phyloP scores from a whole-genome alignment of 2,113 vertebrate genomes.

The Aldabrachelys gigantea region DNA sequence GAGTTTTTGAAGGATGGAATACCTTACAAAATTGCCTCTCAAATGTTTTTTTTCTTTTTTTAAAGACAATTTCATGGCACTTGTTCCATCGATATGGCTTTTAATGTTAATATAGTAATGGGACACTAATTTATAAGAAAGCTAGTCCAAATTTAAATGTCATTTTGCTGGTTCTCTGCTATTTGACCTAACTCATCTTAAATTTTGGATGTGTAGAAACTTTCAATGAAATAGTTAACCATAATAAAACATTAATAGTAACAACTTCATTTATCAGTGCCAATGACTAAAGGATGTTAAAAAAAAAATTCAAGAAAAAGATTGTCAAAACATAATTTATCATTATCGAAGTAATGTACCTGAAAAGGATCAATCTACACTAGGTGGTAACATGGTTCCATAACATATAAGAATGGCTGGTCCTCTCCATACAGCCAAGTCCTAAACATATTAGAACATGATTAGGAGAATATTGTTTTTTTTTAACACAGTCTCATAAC shows the following conservation, averaged over 20 bases:
- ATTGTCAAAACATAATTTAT: not conserved
- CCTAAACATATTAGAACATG: not conserved
- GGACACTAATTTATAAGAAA: not conserved
- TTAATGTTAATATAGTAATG: constrained; percentile 5
- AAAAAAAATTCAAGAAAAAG: not conserved
- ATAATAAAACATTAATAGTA: too few relatives aligned
- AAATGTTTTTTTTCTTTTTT: too few relatives aligned
- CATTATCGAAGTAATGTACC: not conserved
- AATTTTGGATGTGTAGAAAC: not conserved
- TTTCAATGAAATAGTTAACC: not conserved
- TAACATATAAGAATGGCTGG: not conserved
- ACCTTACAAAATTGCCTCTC: too few relatives aligned
- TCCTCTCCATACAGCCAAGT: not conserved
- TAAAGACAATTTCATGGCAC: not conserved
- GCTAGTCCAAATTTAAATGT: not conserved
- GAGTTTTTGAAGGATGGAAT: not conserved
- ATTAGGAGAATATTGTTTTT: not conserved
- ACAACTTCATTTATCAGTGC: not conserved
- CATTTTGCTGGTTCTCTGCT: not conserved
- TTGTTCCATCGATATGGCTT: constrained; percentile 15
- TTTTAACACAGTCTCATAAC: too few relatives aligned
- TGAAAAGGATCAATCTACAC: not conserved
- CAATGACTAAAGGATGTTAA: not conserved
- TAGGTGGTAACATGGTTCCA: not conserved
- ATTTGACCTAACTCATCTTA: not conserved